Conservation (phyloP, 2,888 invertebrate genomes). For the Agonopterix subpropinquella region DNA sequence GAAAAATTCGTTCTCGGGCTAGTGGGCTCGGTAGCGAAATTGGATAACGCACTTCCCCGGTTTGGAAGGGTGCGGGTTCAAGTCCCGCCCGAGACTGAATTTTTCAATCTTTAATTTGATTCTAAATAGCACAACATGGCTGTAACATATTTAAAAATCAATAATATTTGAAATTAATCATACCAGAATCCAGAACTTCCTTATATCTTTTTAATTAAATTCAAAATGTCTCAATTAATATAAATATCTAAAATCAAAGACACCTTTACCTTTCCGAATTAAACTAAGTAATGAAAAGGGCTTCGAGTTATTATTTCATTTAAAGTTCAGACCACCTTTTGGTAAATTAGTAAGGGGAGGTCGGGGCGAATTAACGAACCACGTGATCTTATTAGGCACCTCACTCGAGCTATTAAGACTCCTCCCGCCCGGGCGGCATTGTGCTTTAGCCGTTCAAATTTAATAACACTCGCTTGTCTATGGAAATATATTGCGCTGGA, state of each 20-base stretch:
- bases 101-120: too few species aligned
- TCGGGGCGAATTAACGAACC: conserved; percentile 45
- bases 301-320: conserved; percentile 30
- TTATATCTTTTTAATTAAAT: too few species aligned
- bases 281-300: conserved; percentile 15
- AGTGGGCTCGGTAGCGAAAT: too few species aligned
- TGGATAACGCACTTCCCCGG: too few species aligned
- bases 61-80: too few species aligned
- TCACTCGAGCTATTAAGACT: conserved; percentile 41
- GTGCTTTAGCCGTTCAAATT: conserved; percentile 34
- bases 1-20: too few species aligned
- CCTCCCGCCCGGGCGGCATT: conserved; percentile 23
- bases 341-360: conserved; percentile 32
- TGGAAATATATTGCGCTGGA: conserved; percentile 13
- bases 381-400: conserved; percentile 50
- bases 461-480: conserved; percentile 28
- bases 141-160: too few species aligned
- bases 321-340: conserved; percentile 32
- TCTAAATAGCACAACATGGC: too few species aligned
- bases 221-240: too few species aligned
- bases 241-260: background rate
- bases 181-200: too few species aligned
- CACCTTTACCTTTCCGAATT: background rate
- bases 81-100: too few species aligned
- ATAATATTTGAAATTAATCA: too few species aligned